A percentile compares a stretch with the other conserved stretches of the same genome.
Evolutionary conservation across 2,113 vertebrate genomes (phyloP).

Genomic region (Python bivittatus): DNA sequence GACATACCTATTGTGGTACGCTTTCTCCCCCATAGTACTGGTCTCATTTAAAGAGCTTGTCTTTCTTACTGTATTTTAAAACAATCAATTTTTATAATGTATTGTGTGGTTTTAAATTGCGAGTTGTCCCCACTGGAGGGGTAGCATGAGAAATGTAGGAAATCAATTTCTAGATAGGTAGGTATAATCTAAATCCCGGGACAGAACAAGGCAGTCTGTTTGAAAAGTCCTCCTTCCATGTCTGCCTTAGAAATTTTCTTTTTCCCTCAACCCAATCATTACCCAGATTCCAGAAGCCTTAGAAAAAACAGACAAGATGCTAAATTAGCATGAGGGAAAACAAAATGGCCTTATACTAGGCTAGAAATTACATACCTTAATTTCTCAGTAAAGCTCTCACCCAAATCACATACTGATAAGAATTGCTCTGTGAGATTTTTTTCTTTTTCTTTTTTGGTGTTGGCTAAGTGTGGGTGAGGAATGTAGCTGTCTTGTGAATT

Average conservation of each 20-base stretch:
- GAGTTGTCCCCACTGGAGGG: not conserved
- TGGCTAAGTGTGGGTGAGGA: not conserved
- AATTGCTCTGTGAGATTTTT: not conserved
- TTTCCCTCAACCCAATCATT: not conserved
- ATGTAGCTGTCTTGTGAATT: not conserved
- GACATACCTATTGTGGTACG: not conserved
- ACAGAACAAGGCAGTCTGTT: not conserved
- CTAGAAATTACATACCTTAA: not conserved
- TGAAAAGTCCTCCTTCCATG: not conserved
- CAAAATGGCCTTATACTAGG: not conserved
- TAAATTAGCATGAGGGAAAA: not conserved
- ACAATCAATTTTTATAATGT: not conserved
- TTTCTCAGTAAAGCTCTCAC: not conserved
- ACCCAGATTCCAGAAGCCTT: no score
- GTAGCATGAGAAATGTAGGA: not conserved
- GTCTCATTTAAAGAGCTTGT: not conserved
- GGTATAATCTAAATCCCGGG: not conserved
- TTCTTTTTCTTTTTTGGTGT: not conserved
- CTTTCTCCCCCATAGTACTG: not conserved
- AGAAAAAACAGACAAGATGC: not conserved
- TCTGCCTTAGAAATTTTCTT: not conserved
- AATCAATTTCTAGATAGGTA: not conserved
- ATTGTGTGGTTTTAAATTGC: not conserved
- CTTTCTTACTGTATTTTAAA: not conserved
- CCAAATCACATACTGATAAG: not conserved